Base-by-base conservation (phyloP, 2,797 vertebrate genomes). In the Nothura maculosa region DNA sequence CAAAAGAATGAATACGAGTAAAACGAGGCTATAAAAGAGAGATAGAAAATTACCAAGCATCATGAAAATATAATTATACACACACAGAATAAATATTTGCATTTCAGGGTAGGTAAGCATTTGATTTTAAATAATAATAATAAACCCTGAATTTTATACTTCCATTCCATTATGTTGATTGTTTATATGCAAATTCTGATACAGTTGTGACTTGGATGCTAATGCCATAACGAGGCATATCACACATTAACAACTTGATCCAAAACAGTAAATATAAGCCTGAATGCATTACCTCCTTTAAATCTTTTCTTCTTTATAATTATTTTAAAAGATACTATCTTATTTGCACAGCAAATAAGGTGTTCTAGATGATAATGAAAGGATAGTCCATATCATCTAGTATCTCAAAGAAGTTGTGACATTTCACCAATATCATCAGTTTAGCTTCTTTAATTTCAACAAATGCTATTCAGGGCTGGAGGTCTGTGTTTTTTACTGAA, bases 341-440 rank as follows among this genome's bases (percentile, higher is more conserved):
- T 97, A 97, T 97, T 97, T 96, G 88, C 95, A 96, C 92, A 97
- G 91, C 80, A 93, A 94, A 95, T 93, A 98, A 98, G 98, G 97
- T 98, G 98, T 98, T 98, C 94, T 95, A 84, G 38, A 95, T 96
- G 97, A 98, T 98, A 99, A 98, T 98, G 98, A 98, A 98, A 97
- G 97, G 97, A 98, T 98, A 98, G 64, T 98, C 98, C 97, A 97
- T 97, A 98, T 98, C 98, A 98, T 94, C 96, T 91, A 93, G 89
- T 96, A 97, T 95, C 96, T 97, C 92, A 94, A 97, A 97, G 96
- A 97, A 96, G 95, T 98, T 97, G 97, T 98, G 98, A 98, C 98
- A 98, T 98, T 99, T 98, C 97, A 97, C 97, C 98, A 98, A 97
- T 97, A 98, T 96, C 98, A 98, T 95, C 97, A 97, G 96, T 97